Evolutionary conservation across 2,797 vertebrate species (phyloP).

Genomic region (Bradypus variegatus): DNA sequence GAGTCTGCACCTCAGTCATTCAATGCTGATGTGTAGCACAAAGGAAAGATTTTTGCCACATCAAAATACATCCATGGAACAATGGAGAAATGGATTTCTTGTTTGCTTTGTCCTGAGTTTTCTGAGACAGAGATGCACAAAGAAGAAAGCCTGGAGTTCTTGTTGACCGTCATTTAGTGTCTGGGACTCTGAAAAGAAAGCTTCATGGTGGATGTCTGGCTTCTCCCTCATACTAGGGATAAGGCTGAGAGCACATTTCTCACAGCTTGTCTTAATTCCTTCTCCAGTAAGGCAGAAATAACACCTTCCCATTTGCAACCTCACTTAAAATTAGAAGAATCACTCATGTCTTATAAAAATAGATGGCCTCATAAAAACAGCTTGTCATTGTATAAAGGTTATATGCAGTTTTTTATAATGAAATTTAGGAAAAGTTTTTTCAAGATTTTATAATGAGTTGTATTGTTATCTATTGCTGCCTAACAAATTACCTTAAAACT

Average conservation of each 20-base stretch:
- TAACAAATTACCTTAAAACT: slow-evolving; percentile 7
- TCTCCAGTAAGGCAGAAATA: neutral
- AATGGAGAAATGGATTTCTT: slow-evolving; percentile 15
- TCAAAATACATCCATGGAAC: slow-evolving; percentile 47
- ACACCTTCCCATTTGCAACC: neutral
- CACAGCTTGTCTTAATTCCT: neutral
- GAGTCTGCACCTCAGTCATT: slow-evolving; percentile 61
- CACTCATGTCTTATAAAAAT: neutral
- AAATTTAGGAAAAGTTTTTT: neutral
- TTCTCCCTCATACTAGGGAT: neutral
- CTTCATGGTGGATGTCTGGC: no score
- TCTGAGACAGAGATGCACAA: neutral
- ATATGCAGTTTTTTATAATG: neutral
- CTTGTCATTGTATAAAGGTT: neutral
- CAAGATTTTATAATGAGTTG: neutral
- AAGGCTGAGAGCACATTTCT: neutral
- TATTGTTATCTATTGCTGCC: neutral
- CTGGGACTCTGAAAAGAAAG: neutral
- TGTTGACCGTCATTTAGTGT: neutral
- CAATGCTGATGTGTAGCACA: slow-evolving; percentile 19
- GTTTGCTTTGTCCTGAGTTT: neutral
- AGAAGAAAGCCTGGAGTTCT: neutral
- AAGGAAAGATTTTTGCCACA: slow-evolving; percentile 56
- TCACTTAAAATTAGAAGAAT: neutral
- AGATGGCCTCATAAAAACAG: neutral